Conservation (phyloP, 2,888 invertebrate species). For the Campoplex capitator region DNA sequence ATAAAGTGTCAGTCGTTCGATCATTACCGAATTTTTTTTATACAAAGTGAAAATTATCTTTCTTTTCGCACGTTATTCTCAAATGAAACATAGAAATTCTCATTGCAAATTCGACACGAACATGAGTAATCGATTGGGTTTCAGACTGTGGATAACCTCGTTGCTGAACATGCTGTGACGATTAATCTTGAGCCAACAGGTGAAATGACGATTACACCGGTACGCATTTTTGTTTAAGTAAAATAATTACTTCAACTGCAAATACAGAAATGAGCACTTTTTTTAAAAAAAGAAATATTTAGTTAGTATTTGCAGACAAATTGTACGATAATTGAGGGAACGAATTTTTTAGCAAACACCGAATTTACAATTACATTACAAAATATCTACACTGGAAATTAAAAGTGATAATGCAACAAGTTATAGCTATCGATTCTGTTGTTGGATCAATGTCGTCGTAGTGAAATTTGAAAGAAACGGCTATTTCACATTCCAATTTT, state of each 20-base stretch:
- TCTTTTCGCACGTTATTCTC: neutral
- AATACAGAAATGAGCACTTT: neutral
- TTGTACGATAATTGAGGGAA: neutral
- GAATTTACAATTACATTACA: neutral
- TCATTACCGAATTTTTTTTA: neutral
- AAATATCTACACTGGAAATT: no score
- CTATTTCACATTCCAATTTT: no score
- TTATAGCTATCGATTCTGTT: neutral
- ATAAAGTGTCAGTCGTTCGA: neutral
- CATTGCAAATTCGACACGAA: neutral
- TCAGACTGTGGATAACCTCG: slow-evolving; percentile 69
- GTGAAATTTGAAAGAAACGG: no score
- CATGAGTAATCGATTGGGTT: slow-evolving; percentile 22
- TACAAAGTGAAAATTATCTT: neutral
- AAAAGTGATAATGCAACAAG: neutral
- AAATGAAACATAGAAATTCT: neutral
- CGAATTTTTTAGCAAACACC: neutral
- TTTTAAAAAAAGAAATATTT: neutral
- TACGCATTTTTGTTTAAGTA: slow-evolving; percentile 64
- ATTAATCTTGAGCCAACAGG: slow-evolving; percentile 72
- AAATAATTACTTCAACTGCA: neutral
- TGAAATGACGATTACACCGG: slow-evolving; percentile 78
- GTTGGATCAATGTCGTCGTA: neutral
- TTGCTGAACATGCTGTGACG: slow-evolving; percentile 73
- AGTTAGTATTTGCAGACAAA: no score